phyloP scores from a whole-genome alignment of 1,140 invertebrate species.

The Sweltsa coloradensis region DNA sequence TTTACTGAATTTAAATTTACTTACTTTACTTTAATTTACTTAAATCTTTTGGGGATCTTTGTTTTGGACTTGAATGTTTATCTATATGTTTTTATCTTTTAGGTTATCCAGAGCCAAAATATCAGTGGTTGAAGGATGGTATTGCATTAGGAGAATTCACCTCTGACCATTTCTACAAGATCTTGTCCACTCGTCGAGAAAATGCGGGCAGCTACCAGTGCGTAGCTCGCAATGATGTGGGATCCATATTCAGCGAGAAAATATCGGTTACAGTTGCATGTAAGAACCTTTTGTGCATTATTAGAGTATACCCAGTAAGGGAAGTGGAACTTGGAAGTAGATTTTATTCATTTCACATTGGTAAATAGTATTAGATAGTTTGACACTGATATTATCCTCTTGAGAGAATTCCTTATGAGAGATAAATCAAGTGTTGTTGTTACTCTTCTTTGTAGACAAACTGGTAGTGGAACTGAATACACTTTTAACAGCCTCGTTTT shows the following conservation, averaged over 20 bases:
- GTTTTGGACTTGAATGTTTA: background rate
- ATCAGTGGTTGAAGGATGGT: constrained; percentile 82
- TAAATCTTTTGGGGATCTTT: background rate
- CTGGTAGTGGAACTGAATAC: no score
- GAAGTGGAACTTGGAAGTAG: no score
- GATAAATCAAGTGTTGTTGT: no score
- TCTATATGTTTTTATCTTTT: constrained; percentile 23
- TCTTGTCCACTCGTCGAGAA: constrained; percentile 57
- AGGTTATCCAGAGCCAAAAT: constrained; percentile 79
- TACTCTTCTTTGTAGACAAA: no score
- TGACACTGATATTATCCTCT: no score
- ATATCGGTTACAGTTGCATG: constrained; percentile 78
- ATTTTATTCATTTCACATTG: no score
- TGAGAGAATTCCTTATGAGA: no score
- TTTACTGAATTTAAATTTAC: background rate
- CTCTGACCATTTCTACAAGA: constrained; percentile 63
- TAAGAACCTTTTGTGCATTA: constrained; percentile 41
- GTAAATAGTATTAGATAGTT: no score
- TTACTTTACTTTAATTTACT: background rate
- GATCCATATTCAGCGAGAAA: constrained; percentile 80
- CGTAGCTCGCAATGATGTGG: constrained; percentile 77
- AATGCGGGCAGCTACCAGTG: constrained; percentile 85
- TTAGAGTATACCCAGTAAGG: no score
- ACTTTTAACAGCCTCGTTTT: no score
- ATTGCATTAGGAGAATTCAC: constrained; percentile 56